phyloP scores from a whole-genome alignment of 2,113 vertebrate species.

The Mesitornis unicolor region DNA sequence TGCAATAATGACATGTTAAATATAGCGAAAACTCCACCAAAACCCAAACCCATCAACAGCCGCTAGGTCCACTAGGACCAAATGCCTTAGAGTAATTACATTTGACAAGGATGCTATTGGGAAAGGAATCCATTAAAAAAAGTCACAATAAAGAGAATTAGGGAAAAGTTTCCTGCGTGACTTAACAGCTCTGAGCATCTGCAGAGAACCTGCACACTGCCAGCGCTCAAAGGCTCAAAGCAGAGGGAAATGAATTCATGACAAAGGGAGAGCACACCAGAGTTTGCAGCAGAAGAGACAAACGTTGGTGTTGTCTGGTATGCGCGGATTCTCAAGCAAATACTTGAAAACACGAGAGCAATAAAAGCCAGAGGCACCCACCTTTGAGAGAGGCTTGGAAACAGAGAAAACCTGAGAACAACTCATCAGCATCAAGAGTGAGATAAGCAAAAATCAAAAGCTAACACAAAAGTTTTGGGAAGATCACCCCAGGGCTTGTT shows the following conservation, averaged over 20 bases:
- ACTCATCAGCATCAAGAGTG: not conserved
- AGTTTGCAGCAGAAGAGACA: not conserved
- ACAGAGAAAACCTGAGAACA: not conserved
- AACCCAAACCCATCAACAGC: not conserved
- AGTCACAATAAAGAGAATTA: not conserved
- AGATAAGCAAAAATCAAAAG: not conserved
- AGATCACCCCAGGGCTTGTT: not conserved
- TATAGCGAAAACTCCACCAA: not conserved
- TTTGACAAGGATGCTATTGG: not conserved
- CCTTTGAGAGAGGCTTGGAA: not conserved
- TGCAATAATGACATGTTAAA: not conserved
- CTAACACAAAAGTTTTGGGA: not conserved
- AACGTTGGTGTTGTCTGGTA: not conserved
- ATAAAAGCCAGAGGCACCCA: not conserved
- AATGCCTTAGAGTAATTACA: not conserved
- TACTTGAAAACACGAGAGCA: not conserved
- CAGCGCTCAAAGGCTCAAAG: not conserved
- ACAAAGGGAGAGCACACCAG: not conserved
- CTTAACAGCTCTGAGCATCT: not conserved
- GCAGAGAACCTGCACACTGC: not conserved
- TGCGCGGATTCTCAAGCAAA: not conserved
- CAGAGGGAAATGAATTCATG: not conserved
- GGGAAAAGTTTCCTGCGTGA: not conserved
- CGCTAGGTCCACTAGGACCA: accelerated
- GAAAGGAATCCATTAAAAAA: not conserved